A percentile compares a stretch with the other conserved stretches of the same genome.
These are phyloP conservation scores for Oncorhynchus masou DNA, from an alignment of 2,113 vertebrate species.

Conservation along the genomic window DNA sequence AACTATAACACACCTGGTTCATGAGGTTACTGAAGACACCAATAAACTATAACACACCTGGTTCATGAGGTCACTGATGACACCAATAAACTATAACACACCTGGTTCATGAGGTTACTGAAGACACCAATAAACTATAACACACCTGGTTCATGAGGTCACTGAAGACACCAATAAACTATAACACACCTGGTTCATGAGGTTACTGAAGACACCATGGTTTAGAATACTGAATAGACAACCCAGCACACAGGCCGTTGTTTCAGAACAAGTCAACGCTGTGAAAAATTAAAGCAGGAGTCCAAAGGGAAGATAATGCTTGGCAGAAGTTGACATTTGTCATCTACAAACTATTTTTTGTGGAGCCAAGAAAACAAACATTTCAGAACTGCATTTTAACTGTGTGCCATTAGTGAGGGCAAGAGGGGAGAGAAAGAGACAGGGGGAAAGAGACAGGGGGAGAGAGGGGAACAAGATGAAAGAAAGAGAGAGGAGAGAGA, in stretches of 20 bases:
- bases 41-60: too few species aligned
- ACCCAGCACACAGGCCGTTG: slow-evolving; percentile 52
- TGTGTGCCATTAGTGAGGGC: slow-evolving; percentile 71
- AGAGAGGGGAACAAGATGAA: background rate
- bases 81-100: too few species aligned
- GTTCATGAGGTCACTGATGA: too few species aligned
- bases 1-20: too few species aligned
- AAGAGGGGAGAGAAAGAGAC: slow-evolving; percentile 39
- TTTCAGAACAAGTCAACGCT: slow-evolving; percentile 68
- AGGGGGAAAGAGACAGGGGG: background rate
- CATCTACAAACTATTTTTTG: slow-evolving; percentile 93
- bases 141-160: too few species aligned
- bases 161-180: too few species aligned
- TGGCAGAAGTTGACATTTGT: slow-evolving; percentile 89
- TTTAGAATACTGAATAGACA: slow-evolving; percentile 22
- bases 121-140: too few species aligned
- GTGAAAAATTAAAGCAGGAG: slow-evolving; percentile 61
- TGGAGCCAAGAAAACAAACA: slow-evolving; percentile 88
- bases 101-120: too few species aligned
- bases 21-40: too few species aligned
- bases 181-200: background rate
- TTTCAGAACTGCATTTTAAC: slow-evolving; percentile 76
- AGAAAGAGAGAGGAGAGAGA: too few species aligned
- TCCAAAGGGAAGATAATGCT: slow-evolving; percentile 82
- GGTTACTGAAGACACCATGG: background rate